These are phyloP conservation scores for Desmodus rotundus DNA, from an alignment of 2,113 vertebrate species.

Conservation along the genomic window DNA sequence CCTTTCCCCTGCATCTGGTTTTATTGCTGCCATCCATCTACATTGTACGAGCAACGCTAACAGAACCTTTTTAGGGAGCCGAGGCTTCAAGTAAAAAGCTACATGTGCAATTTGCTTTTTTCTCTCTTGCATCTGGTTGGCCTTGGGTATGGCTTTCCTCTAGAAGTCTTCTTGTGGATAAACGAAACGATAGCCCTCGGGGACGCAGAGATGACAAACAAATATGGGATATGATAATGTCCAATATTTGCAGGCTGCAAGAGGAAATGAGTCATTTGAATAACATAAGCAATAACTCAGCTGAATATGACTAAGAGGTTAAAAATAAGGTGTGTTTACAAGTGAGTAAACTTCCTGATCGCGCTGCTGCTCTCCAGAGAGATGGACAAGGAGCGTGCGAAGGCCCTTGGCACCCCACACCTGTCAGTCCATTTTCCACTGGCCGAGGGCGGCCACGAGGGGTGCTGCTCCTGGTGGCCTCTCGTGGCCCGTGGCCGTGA, in stretches of 20 bases:
- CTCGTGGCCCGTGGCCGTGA: neutral
- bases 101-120: neutral
- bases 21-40: constrained; percentile 70
- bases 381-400: neutral
- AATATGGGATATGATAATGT: constrained; percentile 78
- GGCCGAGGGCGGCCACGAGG: neutral
- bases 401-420: neutral
- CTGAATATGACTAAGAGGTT: constrained; percentile 83
- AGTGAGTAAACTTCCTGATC: constrained; percentile 83
- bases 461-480: neutral
- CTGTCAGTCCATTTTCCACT: neutral
- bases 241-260: constrained; percentile 77
- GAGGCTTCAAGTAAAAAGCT: constrained; percentile 45
- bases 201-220: constrained; percentile 73
- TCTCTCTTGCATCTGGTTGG: neutral
- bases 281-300: constrained; percentile 81
- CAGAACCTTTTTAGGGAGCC: neutral
- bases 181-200: constrained; percentile 66
- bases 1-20: constrained; percentile 5
- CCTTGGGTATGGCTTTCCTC: neutral
- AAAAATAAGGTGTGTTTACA: constrained; percentile 86
- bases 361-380: constrained; percentile 60
- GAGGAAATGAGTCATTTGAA: constrained; percentile 84
- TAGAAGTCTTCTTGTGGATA: constrained; percentile 66
- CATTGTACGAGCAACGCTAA: neutral